Evolutionary conservation across 2,113 vertebrate species (phyloP).

Genomic region (Toxotes chatareus): DNA sequence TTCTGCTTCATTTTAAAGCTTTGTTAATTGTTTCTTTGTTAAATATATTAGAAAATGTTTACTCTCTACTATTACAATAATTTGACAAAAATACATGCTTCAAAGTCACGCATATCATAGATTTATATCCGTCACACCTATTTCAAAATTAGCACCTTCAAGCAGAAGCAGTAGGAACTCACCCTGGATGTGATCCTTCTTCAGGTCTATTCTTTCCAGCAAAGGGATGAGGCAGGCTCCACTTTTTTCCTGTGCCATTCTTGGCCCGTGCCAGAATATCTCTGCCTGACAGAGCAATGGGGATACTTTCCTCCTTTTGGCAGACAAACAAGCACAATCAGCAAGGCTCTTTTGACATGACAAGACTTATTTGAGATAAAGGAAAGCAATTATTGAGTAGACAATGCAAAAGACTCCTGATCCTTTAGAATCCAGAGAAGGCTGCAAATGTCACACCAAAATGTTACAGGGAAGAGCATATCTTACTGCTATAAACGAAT

Average conservation of each 20-base stretch:
- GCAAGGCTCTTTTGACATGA: neutral
- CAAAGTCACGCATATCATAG: neutral
- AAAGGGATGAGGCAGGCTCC: slow-evolving; percentile 85
- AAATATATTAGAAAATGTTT: too few relatives aligned
- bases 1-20: too few relatives aligned
- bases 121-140: neutral
- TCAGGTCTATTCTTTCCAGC: slow-evolving; percentile 82
- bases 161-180: slow-evolving; percentile 22
- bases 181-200: slow-evolving; percentile 83
- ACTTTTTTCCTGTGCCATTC: slow-evolving; percentile 84
- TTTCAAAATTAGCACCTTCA: neutral
- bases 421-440: neutral
- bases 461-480: neutral
- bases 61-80: too few relatives aligned
- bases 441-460: neutral
- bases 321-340: slow-evolving; percentile 19
- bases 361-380: neutral
- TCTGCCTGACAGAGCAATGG: slow-evolving; percentile 82
- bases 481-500: neutral
- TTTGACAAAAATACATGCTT: neutral
- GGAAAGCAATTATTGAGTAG: neutral
- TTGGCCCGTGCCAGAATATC: slow-evolving; percentile 84
- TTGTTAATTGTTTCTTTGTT: too few relatives aligned
- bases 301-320: slow-evolving; percentile 83
- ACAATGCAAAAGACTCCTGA: neutral